phyloP scores from a whole-genome alignment of 2,797 vertebrate species.

The Myotis vivesi region DNA sequence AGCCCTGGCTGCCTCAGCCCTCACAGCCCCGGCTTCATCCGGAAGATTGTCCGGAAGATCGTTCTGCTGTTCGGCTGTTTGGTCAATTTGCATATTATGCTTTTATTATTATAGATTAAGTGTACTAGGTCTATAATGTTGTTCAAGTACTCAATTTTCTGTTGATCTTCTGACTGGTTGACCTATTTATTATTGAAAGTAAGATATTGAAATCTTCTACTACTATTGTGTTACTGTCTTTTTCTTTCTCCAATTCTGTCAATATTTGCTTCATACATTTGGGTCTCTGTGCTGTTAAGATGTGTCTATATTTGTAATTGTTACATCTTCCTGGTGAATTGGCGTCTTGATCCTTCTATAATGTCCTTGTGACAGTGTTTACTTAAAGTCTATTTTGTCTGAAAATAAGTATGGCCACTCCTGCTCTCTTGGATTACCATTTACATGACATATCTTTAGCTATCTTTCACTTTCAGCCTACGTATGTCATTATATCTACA shows the following conservation, averaged over 20 bases:
- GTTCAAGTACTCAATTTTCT: background rate
- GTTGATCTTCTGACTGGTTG: background rate
- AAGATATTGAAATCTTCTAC: background rate
- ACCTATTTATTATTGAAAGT: background rate
- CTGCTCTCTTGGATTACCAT: background rate
- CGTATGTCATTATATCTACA: background rate
- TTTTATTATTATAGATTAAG: background rate
- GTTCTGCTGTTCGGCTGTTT: too few species aligned
- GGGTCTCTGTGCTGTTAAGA: too few species aligned
- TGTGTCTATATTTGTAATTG: background rate
- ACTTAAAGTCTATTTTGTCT: background rate
- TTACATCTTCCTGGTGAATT: background rate
- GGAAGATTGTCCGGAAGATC: too few species aligned
- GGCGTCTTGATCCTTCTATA: background rate
- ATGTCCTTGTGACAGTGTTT: background rate
- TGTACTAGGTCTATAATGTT: background rate
- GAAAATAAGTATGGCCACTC: background rate
- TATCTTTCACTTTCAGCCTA: background rate
- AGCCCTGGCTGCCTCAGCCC: too few species aligned
- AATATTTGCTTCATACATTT: background rate
- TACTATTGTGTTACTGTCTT: background rate
- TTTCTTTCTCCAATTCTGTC: background rate
- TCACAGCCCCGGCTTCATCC: too few species aligned
- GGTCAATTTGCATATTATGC: too few species aligned
- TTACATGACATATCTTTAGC: background rate